Conservation (phyloP, 2,797 vertebrate species). For the Muscicapa comitata region DNA sequence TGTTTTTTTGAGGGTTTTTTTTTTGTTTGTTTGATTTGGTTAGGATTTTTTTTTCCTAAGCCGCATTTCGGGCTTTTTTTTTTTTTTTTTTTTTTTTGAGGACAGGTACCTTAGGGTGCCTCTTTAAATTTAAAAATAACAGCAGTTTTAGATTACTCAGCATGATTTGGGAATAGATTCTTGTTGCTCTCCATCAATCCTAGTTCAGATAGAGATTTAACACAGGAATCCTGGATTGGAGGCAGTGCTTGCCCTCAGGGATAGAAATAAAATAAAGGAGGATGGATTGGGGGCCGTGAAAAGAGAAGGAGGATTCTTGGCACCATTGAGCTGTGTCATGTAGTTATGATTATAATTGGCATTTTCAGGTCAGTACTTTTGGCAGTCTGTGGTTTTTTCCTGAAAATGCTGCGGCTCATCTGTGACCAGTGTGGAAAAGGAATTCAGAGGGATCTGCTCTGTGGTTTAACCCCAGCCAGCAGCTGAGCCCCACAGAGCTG, state of each 20-base stretch:
- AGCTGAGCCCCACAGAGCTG: not conserved
- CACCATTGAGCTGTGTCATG: conserved; percentile 51
- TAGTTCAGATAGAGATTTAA: conserved; percentile 33
- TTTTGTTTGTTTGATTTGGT: not conserved
- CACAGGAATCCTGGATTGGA: not conserved
- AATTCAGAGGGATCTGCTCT: not conserved
- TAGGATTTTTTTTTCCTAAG: not conserved
- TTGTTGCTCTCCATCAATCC: not conserved
- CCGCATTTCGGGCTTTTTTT: not conserved
- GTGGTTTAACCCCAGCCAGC: not conserved
- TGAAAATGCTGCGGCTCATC: not conserved
- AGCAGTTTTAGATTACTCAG: conserved; percentile 34
- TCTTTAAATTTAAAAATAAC: conserved; percentile 58
- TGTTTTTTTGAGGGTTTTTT: not conserved
- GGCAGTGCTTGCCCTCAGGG: conserved; percentile 24
- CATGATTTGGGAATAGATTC: not conserved
- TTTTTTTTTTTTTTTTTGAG: not conserved
- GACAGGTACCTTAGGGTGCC: not conserved
- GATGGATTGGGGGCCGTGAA: not conserved
- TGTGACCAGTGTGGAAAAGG: not conserved
- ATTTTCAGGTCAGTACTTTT: conserved; percentile 60
- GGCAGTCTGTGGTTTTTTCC: not conserved
- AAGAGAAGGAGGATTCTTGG: conserved; percentile 40
- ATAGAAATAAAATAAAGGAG: conserved; percentile 20
- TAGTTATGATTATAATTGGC: conserved; percentile 63